Conservation (phyloP, 2,113 vertebrate species). For the Hypocryptadius cinnamomeus region DNA sequence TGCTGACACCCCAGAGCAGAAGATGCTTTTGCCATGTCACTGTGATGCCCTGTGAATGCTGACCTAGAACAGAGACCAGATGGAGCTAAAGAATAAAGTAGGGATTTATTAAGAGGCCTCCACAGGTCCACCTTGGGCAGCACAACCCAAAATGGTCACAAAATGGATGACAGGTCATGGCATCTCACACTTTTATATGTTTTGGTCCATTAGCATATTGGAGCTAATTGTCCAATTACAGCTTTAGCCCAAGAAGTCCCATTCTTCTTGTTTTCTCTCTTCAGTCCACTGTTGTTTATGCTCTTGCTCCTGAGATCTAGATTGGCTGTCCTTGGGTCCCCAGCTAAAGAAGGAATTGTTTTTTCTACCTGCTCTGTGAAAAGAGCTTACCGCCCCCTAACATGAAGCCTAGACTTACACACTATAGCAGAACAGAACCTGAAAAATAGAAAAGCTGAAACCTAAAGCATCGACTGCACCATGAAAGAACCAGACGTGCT, state of each 20-base stretch:
- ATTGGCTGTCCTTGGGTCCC: fast-evolving
- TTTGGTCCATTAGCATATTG: background rate
- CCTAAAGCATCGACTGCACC: background rate
- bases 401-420: no score
- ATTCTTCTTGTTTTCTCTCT: background rate
- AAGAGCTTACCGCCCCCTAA: background rate
- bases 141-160: background rate
- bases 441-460: background rate
- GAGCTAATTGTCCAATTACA: background rate
- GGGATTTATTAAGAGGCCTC: background rate
- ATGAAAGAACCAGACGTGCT: fast-evolving
- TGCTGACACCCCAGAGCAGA: background rate
- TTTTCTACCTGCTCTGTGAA: background rate
- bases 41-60: background rate
- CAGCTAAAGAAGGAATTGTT: background rate
- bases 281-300: background rate
- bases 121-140: background rate
- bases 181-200: background rate
- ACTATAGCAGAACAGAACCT: background rate
- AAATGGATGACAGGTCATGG: fast-evolving
- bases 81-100: background rate
- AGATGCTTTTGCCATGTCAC: fast-evolving
- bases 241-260: background rate
- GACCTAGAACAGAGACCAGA: background rate
- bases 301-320: background rate